Evolutionary conservation across 2,888 invertebrate genomes (phyloP).

Genomic region (Lycophotia porphyrea): DNA sequence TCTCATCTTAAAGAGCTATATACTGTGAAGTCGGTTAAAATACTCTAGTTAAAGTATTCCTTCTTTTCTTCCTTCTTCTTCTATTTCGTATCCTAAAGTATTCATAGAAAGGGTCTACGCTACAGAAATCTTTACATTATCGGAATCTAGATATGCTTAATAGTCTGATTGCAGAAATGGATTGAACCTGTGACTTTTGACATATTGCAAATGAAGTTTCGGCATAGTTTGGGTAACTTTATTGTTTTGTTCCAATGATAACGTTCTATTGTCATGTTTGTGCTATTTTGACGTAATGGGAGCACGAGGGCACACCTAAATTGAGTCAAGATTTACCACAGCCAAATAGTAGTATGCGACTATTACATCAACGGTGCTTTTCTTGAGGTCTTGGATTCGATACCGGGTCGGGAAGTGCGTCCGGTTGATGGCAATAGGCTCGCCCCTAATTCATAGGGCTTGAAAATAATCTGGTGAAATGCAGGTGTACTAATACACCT

Average conservation of each 20-base stretch:
- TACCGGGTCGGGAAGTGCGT: background rate
- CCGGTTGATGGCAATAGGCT: background rate
- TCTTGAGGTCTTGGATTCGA: background rate
- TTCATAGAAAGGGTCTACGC: too few species aligned
- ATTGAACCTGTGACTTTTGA: constrained; percentile 11
- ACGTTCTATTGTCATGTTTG: constrained; percentile 7
- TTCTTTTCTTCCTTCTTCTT: too few species aligned
- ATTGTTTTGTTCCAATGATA: constrained; percentile 34
- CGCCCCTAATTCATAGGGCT: background rate
- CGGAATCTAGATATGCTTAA: background rate
- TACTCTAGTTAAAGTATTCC: background rate
- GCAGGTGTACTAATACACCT: background rate
- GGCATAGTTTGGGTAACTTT: constrained; percentile 15
- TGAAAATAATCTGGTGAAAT: too few species aligned
- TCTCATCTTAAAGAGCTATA: background rate
- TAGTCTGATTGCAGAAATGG: background rate
- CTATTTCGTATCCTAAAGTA: too few species aligned
- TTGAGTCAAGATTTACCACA: background rate
- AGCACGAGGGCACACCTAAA: background rate
- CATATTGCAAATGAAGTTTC: constrained; percentile 12
- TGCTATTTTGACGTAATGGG: constrained; percentile 11
- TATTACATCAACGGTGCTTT: background rate
- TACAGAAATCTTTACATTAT: background rate
- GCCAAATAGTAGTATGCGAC: background rate
- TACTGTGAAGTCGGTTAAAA: background rate